Evolutionary conservation across 2,888 invertebrate genomes (phyloP).

Genomic region (Dorcus parallelipipedus): DNA sequence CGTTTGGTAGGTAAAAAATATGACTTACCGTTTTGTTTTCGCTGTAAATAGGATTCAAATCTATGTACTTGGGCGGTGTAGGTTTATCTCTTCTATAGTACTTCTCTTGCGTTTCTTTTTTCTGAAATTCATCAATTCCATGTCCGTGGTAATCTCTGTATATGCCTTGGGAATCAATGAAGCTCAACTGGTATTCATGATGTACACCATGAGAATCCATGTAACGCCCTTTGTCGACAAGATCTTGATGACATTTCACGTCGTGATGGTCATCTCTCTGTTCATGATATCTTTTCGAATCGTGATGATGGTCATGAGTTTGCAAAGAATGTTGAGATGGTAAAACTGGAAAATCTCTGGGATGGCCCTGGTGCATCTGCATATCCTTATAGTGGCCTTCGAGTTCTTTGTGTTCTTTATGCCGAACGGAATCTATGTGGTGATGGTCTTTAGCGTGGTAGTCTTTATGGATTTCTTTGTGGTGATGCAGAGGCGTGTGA

Average conservation of each 20-base stretch:
- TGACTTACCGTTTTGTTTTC: conserved; percentile 47
- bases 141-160: conserved; percentile 45
- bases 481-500: conserved; percentile 53
- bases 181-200: conserved; percentile 45
- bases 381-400: conserved; percentile 32
- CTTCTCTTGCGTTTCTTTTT: conserved; percentile 23
- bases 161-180: conserved; percentile 47
- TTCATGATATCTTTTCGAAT: conserved; percentile 9
- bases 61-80: conserved; percentile 45
- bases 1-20: background rate
- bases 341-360: conserved; percentile 41
- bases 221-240: conserved; percentile 40
- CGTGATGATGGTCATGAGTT: conserved; percentile 30
- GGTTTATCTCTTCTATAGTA: conserved; percentile 27
- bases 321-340: conserved; percentile 32
- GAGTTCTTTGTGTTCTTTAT: conserved; percentile 28
- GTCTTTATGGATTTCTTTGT: conserved; percentile 49
- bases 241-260: conserved; percentile 22
- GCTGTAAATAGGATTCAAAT: conserved; percentile 39
- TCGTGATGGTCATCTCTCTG: conserved; percentile 23
- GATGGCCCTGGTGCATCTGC: conserved; percentile 32
- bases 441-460: conserved; percentile 29
- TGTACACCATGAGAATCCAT: conserved; percentile 45
- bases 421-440: conserved; percentile 30
- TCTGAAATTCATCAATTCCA: conserved; percentile 32